Conservation (phyloP, 2,797 vertebrate genomes). For the Pseudochromis fuscus region DNA sequence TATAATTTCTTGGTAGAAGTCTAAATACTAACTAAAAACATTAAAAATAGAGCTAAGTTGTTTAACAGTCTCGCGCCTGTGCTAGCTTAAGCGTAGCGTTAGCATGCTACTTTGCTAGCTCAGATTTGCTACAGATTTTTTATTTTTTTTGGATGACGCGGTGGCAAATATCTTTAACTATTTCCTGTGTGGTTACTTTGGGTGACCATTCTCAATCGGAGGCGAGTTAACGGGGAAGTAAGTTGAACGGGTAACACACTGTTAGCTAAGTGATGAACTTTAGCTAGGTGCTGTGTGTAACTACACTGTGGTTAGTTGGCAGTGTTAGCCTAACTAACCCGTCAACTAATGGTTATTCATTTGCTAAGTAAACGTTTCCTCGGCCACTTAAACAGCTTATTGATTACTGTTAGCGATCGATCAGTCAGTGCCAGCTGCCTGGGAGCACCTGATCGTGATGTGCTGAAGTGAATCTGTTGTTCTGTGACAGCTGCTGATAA, state of each 20-base stretch:
- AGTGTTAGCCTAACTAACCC: no score
- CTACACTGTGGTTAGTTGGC: conserved; percentile 45
- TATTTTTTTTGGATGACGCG: conserved; percentile 59
- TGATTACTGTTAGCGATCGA: not conserved
- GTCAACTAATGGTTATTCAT: not conserved
- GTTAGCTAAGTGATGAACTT: conserved; percentile 42
- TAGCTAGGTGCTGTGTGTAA: conserved; percentile 41
- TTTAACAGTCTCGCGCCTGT: not conserved
- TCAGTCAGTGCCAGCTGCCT: not conserved
- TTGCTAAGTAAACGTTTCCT: not conserved
- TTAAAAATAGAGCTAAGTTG: not conserved
- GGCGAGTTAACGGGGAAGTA: not conserved
- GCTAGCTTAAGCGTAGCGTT: conserved; percentile 61
- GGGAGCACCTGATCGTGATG: conserved; percentile 13
- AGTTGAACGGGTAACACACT: not conserved
- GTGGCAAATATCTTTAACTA: conserved; percentile 53
- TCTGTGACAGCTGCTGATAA: conserved; percentile 66
- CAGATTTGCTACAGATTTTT: conserved; percentile 47
- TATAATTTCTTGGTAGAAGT: no score
- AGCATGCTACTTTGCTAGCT: conserved; percentile 64
- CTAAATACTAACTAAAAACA: not conserved
- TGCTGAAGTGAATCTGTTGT: conserved; percentile 35
- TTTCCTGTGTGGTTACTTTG: conserved; percentile 38
- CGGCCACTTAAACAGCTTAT: not conserved
- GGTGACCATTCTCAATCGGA: not conserved